Evolutionary conservation across 2,797 vertebrate genomes (phyloP), one percentile per base, ranked within the genome.

Genomic region (Gymnothorax reevesii): DNA sequence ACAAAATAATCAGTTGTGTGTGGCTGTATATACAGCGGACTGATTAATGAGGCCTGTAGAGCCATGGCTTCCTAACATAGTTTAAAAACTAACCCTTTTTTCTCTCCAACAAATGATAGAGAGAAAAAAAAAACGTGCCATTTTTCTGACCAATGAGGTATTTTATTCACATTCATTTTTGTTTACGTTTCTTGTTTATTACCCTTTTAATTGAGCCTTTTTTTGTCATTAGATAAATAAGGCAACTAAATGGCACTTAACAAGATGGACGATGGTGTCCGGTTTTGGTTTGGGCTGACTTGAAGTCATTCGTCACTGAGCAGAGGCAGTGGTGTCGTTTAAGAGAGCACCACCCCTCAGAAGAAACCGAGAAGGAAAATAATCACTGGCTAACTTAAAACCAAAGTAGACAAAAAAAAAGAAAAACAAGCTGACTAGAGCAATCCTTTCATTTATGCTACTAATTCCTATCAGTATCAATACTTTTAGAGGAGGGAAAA

Each of bases 201-300:
- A 7, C 55, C 27, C 20, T 57, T 83, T 86, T 64, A 86, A 86
- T 86, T 86, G 85, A 82, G 82, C 85, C 54, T 83, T 86, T 69
- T 69, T 54, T 7, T 66, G 62, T 83, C 86, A 86, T 86, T 83
- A 86, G 86, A 69, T 80, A 86, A 86, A 83, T 83, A 83, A 25
- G 86, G 86, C 62, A 83, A 73, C 60, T 83, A 73, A 86, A 83
- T 86, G 62, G 49, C 86, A 86, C 86, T 86, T 83, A 86, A 86
- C 57, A 83, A 86, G 86, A 71, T 62, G 42, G 82, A 86, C 73
- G 80, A 6, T 15, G 52, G 86, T 83, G 86, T 86, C 49, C 49
- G 64, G 77, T 86, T 86, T 83, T 49, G n/a, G 66, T 86, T 83
- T 49, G n/a, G 66, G 52, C 33, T 62, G 22, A 20, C 55, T 83